Evolutionary conservation across 1,140 invertebrate species (phyloP), one percentile per base, ranked within the genome.

Genomic region (Gryon sp.): DNA sequence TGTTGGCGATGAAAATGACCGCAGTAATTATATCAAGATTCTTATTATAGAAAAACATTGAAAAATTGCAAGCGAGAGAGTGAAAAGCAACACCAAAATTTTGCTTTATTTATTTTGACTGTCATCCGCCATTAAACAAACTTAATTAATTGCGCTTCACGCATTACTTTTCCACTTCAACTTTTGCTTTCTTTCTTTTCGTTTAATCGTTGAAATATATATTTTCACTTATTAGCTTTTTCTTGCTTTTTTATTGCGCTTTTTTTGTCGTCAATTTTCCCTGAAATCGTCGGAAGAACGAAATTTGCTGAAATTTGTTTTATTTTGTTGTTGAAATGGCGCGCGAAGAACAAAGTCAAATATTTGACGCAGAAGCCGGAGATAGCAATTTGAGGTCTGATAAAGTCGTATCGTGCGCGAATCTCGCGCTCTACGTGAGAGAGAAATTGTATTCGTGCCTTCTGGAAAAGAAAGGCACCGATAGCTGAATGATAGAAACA

Each of bases 401-500:
- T 60, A 70, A 70, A 70, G 40, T 5, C 36, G 38, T 70, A 70
- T 70, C 66, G 48, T 32, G 53, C 18, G 38, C 38, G 22, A 15
- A 63, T 72, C 68, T 72, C 57, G 57, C 48, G 40, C 6, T n/a
- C n/a, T 43, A 48, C 55, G 66, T 52, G 65, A 60, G 68, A 72
- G 68, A 72, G 68, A 72, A 72, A 72, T 63, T 72, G 12, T 30
- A 70, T 62, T 55, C 55, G 66, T 46, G 40, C 32, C 57, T 55
- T 20, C 30, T 63, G 38, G 50, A 62, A 72, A 72, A 55, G 68
- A 72, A 72, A 72, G 68, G 57, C 68, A n/a, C 57, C 50, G 38
- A 72, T 72, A 55, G 68, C 22, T 55, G 18, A 72, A 63, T 55
- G 68, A 72, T 72, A 72, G 68, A 63, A 72, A 62, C 68, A 72